Percentiles rank a stretch among this genome's conserved stretches.
Evolutionary conservation across 2,113 vertebrate species (phyloP).

Genomic region (Scytalopus superciliaris): DNA sequence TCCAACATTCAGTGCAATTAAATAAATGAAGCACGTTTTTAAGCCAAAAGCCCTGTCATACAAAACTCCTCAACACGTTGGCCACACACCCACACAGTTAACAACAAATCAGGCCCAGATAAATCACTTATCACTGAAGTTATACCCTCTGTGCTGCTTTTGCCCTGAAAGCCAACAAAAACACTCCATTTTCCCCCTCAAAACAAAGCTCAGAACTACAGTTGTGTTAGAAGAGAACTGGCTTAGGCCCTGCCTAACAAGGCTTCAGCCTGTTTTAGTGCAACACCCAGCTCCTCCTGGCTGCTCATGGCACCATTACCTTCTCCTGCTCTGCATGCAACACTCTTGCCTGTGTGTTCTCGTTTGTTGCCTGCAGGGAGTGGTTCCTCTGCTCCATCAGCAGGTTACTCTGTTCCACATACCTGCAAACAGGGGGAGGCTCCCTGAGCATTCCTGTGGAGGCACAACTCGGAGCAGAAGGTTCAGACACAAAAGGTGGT

Average conservation of each 20-base stretch:
- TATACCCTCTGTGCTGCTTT: not conserved
- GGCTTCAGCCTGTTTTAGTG: not conserved
- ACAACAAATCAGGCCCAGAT: not conserved
- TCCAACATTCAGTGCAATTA: not conserved
- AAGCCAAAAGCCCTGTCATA: not conserved
- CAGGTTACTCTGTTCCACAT: slow-evolving; percentile 91
- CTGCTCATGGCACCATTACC: slow-evolving; percentile 70
- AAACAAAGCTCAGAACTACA: not conserved
- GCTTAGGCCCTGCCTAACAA: not conserved
- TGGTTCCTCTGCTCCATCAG: slow-evolving; percentile 92
- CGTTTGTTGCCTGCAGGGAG: slow-evolving; percentile 85
- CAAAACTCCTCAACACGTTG: not conserved
- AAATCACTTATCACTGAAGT: not conserved
- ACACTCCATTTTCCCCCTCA: not conserved
- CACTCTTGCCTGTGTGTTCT: slow-evolving; percentile 88
- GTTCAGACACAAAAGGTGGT: not conserved
- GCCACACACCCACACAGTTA: not conserved
- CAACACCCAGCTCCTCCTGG: not conserved
- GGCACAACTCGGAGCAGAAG: not conserved
- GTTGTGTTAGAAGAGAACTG: not conserved
- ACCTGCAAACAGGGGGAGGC: slow-evolving; percentile 71
- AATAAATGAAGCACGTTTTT: not conserved
- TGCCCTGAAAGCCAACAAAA: not conserved
- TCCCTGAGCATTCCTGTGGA: not conserved
- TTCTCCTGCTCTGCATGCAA: slow-evolving; percentile 95